Base-by-base conservation (phyloP, 2,113 vertebrate species). In the Orientallactaga bullata region DNA sequence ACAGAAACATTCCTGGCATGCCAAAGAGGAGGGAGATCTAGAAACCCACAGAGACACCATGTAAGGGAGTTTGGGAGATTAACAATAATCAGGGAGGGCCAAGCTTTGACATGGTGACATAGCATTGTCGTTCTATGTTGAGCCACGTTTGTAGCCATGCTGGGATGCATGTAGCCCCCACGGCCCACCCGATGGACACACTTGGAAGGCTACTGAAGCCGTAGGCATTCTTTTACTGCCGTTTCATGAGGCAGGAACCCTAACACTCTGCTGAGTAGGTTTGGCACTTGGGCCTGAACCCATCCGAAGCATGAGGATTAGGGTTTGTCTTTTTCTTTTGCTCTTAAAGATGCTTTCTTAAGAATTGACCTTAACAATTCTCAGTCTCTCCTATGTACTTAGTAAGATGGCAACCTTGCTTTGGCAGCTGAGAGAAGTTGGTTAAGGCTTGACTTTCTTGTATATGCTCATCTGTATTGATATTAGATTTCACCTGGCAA, bases 381-480 rank as follows among this genome's bases (percentile, higher is more conserved):
- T 51, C 18, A 58, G n/a, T 35, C 16, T 66, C 9, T 35, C 37
- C 58, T 2, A 58, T 80, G 0, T 92, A 28, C 16, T 69, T 66
- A 39, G 21, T 68, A 72, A 78, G 16, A 9, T 88, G 88, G 89
- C 17, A 93, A 8, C 4, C 42, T 85, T 15, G 90, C 58, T 37
- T 32, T 15, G 32, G 9, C 24, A 30, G 26, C 12, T 37, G 6
- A 82, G 32, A 85, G 51, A 7, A 72, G 30, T 76, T 55, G 37
- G 35, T 61, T 88, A 84, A 84, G 80, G n/a, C 21, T 42, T 35
- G 7, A 0, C 35, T 95, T 91, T 86, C 24, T 90, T 84, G 60
- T 72, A 18, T 32, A 55, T 5, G 1, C 12, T 39, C 51, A 20
- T 83, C 63, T 3, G 23, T 2, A 16, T 77, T 42, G 61, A 91